Percentiles rank a stretch among this genome's conserved stretches.
These are phyloP conservation scores for Brachionus paranguensis DNA, from an alignment of 1,140 invertebrate species.

Conservation along the genomic window DNA sequence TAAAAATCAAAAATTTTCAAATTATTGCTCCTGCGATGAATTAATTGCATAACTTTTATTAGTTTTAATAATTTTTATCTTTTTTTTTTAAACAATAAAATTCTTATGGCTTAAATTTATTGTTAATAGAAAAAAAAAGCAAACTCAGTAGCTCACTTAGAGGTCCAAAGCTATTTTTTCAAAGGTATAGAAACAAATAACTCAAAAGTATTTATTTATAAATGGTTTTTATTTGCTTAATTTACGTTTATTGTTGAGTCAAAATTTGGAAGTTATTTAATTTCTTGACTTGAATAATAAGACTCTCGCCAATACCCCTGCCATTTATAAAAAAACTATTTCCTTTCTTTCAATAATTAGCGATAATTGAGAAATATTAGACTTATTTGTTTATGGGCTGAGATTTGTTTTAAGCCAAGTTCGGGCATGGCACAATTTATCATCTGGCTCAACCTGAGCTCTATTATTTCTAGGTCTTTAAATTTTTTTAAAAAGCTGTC, in stretches of 20 bases:
- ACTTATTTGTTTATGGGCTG: not conserved
- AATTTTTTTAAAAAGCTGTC: not conserved
- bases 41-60: constrained; percentile 2
- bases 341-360: not conserved
- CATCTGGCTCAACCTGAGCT: not conserved
- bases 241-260: not conserved
- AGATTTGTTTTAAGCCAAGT: not conserved
- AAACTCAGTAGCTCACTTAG: not conserved
- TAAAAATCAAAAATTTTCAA: not conserved
- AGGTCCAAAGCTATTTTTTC: not conserved
- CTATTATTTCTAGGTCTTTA: not conserved
- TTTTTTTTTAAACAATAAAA: not conserved
- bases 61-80: not conserved
- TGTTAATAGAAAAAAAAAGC: not conserved
- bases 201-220: not conserved
- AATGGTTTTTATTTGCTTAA: not conserved
- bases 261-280: not conserved
- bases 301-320: not conserved
- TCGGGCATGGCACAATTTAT: not conserved
- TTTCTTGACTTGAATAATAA: not conserved
- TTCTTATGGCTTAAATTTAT: not conserved
- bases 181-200: constrained; percentile 1
- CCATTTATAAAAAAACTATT: not conserved
- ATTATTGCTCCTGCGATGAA: not conserved
- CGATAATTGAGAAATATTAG: not conserved